Evolutionary conservation across 2,888 invertebrate species (phyloP).

Genomic region (Hesperia comma): DNA sequence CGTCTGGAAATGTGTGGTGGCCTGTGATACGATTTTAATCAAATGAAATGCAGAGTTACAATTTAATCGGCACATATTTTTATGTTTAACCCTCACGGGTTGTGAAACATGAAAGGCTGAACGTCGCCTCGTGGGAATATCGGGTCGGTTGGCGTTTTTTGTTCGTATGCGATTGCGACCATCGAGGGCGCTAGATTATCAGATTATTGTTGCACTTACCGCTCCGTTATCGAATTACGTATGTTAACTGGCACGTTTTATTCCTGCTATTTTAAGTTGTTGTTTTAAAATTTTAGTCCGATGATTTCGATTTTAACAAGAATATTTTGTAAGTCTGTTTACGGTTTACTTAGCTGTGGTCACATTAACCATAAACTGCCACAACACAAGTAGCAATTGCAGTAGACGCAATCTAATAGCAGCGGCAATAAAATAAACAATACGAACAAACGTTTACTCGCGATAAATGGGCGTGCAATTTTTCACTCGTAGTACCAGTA

Average conservation of each 20-base stretch:
- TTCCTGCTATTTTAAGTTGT: neutral
- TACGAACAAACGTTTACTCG: neutral
- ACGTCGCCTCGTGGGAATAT: slow-evolving; percentile 70
- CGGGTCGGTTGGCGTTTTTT: slow-evolving; percentile 60
- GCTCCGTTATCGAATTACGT: slow-evolving; percentile 42
- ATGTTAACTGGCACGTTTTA: slow-evolving; percentile 34
- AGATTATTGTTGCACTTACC: slow-evolving; percentile 63
- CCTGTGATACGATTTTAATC: slow-evolving; percentile 8
- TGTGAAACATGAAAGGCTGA: slow-evolving; percentile 56
- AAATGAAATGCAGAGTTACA: slow-evolving; percentile 13
- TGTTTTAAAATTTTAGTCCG: no score
- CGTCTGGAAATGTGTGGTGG: neutral
- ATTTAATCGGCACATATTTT: slow-evolving; percentile 29
- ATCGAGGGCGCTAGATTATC: slow-evolving; percentile 58
- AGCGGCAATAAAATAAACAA: slow-evolving; percentile 11
- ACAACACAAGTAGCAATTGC: neutral
- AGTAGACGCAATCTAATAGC: neutral
- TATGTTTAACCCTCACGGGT: slow-evolving; percentile 43
- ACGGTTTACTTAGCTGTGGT: neutral
- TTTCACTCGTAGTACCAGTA: slow-evolving; percentile 31
- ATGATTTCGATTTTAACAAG: neutral
- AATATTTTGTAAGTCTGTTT: neutral
- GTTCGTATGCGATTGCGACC: slow-evolving; percentile 42
- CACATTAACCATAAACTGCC: neutral
- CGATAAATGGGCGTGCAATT: slow-evolving; percentile 15